Evolutionary conservation across 2,113 vertebrate genomes (phyloP).

Genomic region (Rana temporaria): DNA sequence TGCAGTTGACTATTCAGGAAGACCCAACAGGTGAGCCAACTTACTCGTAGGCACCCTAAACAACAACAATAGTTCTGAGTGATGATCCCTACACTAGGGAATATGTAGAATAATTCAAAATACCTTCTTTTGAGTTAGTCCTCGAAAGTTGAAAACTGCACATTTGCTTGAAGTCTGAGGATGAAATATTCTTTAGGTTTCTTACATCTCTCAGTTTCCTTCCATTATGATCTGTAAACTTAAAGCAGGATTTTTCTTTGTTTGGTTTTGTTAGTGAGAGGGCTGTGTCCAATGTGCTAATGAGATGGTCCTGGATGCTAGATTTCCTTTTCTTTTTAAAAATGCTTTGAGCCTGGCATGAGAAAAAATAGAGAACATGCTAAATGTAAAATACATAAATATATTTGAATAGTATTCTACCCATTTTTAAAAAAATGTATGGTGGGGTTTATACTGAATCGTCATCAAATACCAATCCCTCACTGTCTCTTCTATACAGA

Average conservation of each 20-base stretch:
- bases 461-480: no score
- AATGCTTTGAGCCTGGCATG: slow-evolving; percentile 75
- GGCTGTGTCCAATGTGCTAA: slow-evolving; percentile 90
- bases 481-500: no score
- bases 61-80: no score
- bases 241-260: slow-evolving; percentile 65
- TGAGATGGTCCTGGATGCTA: slow-evolving; percentile 91
- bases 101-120: slow-evolving; percentile 58
- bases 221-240: slow-evolving; percentile 73
- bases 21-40: no score
- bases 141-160: slow-evolving; percentile 78
- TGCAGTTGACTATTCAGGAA: no score
- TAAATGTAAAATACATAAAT: no score
- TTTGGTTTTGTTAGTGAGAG: slow-evolving; percentile 89
- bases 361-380: background rate
- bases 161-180: slow-evolving; percentile 70
- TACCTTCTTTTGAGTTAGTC: slow-evolving; percentile 82
- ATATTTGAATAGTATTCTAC: no score
- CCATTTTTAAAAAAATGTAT: no score
- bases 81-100: no score
- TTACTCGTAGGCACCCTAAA: no score
- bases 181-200: slow-evolving; percentile 69
- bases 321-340: slow-evolving; percentile 83
- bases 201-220: slow-evolving; percentile 72
- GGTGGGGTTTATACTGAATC: no score